Conservation (phyloP, 2,113 vertebrate species). For the Lasiurus borealis region DNA sequence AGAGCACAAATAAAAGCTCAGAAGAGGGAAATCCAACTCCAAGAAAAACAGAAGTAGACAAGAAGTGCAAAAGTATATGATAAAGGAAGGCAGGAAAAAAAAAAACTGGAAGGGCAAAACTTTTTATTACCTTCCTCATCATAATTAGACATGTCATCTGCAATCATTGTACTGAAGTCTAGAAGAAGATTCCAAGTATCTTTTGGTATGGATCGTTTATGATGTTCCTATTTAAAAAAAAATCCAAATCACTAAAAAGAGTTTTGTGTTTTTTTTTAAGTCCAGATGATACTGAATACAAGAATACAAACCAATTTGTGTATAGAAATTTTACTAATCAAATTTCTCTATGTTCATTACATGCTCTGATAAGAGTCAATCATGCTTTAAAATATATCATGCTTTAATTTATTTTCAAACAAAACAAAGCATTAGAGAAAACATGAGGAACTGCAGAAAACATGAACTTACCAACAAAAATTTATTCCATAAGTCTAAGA, state of each 20-base stretch:
- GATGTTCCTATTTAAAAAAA: constrained; percentile 89
- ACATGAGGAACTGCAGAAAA: constrained; percentile 70
- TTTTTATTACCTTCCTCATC: constrained; percentile 91
- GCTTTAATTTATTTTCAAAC: constrained; percentile 63
- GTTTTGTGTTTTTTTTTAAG: background rate
- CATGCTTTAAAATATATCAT: constrained; percentile 57
- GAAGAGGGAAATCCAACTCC: background rate
- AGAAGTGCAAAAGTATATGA: background rate
- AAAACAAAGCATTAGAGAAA: constrained; percentile 54
- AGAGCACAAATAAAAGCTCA: background rate
- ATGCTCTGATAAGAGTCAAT: constrained; percentile 52
- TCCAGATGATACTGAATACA: background rate
- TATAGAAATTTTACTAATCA: constrained; percentile 40
- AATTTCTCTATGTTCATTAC: constrained; percentile 21
- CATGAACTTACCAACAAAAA: constrained; percentile 94
- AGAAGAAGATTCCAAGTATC: constrained; percentile 94
- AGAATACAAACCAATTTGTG: background rate
- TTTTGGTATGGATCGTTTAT: constrained; percentile 94
- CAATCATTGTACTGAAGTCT: constrained; percentile 94
- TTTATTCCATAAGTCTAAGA: constrained; percentile 95
- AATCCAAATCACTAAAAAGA: constrained; percentile 45
- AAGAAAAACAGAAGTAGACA: background rate
- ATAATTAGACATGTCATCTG: constrained; percentile 94
- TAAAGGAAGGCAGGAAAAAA: background rate
- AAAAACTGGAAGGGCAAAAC: background rate